These are phyloP conservation scores for Rhinatrema bivittatum DNA, from an alignment of 2,797 vertebrate species.

Conservation along the genomic window DNA sequence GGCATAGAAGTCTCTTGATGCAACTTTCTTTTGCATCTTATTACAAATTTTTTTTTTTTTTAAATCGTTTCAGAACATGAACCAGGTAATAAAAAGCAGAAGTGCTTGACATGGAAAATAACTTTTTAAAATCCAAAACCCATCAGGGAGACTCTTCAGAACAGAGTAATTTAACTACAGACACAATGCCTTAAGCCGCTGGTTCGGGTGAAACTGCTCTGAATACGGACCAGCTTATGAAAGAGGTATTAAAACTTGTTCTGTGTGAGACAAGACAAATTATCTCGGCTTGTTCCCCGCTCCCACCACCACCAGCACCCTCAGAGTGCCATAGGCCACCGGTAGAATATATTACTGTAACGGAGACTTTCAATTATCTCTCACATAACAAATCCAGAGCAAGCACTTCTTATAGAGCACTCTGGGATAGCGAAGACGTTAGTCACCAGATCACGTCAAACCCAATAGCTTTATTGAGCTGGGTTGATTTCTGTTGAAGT, in stretches of 20 bases:
- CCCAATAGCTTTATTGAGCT: too few relatives aligned
- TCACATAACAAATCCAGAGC: background rate
- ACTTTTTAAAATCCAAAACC: background rate
- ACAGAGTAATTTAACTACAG: background rate
- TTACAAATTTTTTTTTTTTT: too few relatives aligned
- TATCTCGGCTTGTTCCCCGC: too few relatives aligned
- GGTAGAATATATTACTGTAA: accelerated
- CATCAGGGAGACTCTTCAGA: background rate
- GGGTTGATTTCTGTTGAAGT: too few relatives aligned
- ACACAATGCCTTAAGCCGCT: background rate
- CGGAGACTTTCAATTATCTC: background rate
- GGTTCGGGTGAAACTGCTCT: background rate
- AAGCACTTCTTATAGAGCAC: background rate
- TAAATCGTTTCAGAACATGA: too few relatives aligned
- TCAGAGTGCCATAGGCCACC: background rate
- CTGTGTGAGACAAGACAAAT: background rate
- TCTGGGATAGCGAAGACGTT: background rate
- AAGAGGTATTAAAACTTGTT: background rate
- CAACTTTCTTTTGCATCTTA: too few relatives aligned
- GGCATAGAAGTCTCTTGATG: too few relatives aligned
- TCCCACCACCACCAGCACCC: too few relatives aligned
- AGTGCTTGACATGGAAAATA: too few relatives aligned
- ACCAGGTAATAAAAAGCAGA: background rate
- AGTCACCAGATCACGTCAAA: background rate
- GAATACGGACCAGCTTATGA: background rate